Base-by-base conservation (phyloP, 2,113 vertebrate genomes). In the Malurus cyaneus region DNA sequence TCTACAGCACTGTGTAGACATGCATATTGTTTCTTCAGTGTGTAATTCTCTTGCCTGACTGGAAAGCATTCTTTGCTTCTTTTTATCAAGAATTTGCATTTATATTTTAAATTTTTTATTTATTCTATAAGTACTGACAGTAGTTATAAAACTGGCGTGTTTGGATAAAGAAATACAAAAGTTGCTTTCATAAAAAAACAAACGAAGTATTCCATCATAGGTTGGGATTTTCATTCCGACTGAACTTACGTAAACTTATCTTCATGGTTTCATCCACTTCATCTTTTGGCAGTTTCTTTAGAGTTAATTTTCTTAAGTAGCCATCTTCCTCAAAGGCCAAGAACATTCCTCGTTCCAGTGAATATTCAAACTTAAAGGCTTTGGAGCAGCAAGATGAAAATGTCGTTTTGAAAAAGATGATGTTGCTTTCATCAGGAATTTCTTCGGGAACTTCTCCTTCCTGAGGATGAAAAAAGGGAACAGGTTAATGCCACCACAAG, bases 371-470 rank as follows among this genome's bases (percentile, higher is more conserved):
- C 15, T 94, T 95, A 31, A 96, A 97, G 11, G 95, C 95, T 29
- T 50, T 52, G 19, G 79, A 26, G 86, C 89, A 82, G 31, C 73
- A 97, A 39, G 80, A 18, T 2, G 91, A 94, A 86, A 98, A 96
- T 4, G 34, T 56, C 80, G 26, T 98, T 88, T 97, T 96, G 90
- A 97, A 97, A 80, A 98, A 98, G 73, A 98, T 97, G 31, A 97
- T 60, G 2, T 98, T 97, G 34, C 96, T 88, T 83, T 94, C 83
- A 23, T 83, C 95, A 21, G n/a, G 39, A 73, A 98, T 98, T 28
- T 67, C 11, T 12, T 66, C 23, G 31, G 98, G 98, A 90, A 96
- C 86, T 64, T 44, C n/a, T 77, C 97, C 97, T 94, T 96, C 88
- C 98, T 98, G 89, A 69, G 91, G 87, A 47, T 80, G 32, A 78